Evolutionary conservation across 1,140 invertebrate species (phyloP), one percentile per base, ranked within the genome.

Genomic region (Drosophila ercepeae): DNA sequence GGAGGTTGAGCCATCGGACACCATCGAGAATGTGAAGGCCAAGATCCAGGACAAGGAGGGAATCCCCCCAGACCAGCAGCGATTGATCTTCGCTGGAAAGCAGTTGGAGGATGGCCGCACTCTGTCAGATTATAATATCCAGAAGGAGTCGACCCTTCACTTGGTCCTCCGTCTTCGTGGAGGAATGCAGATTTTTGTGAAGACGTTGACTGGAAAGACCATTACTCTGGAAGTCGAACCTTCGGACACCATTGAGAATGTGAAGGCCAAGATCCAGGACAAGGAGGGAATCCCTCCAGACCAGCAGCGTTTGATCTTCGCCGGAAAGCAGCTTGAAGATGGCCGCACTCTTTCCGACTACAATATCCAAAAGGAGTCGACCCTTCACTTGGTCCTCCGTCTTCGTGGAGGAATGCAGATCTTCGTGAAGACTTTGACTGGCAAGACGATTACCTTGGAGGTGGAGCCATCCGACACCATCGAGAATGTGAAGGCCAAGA

Each of bases 331-430:
- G 81, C 78, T 96, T 0, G 95, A 95, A 69, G 95, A 96, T 92
- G 95, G 95, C 0, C 93, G 95, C 3, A 96, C 95, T 0, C 89
- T 97, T 94, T 68, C 94, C 1, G 95, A 97, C 81, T 97, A 96
- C 89, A 96, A 96, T 86, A 97, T 97, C 78, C 95, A 97, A 83
- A 97, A 96, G 91, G 97, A 98, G 91, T 98, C 97, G 1, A 98
- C 97, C 3, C 93, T 98, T 34, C 97, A 98, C 90, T 93, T 98
- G 84, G 97, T 98, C 2, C 92, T 97, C 2, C 94, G 96, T 92
- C 93, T 97, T 19, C 93, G 96, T 93, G 94, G 96, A 94, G 95
- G 96, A 93, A 95, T 95, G 95, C 95, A 95, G 82, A 96, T 95
- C 72, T 79, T 79, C 89, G 96, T 96, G 2, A 96, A 96, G 91